phyloP scores from a whole-genome alignment of 23 tunicate species.

The Ascidia mentula region DNA sequence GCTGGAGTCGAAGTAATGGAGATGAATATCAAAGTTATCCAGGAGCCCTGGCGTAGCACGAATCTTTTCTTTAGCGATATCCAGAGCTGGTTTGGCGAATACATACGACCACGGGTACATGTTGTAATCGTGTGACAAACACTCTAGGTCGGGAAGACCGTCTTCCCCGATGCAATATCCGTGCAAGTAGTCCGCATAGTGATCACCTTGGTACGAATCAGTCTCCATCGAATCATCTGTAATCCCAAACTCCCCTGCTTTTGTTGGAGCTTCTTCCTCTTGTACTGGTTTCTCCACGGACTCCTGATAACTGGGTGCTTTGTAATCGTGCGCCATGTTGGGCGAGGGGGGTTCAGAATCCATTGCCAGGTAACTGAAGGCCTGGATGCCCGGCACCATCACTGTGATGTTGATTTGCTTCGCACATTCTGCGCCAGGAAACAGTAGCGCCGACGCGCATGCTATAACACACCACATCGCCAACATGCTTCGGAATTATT shows the following conservation, averaged over 20 bases:
- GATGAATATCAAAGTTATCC: slow-evolving; percentile 40
- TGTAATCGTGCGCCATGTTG: background rate
- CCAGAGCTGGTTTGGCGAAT: slow-evolving; percentile 74
- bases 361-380: slow-evolving; percentile 14
- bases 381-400: slow-evolving; percentile 69
- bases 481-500: too few species aligned
- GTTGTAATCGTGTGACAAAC: slow-evolving; percentile 22
- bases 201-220: background rate
- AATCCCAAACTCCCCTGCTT: background rate
- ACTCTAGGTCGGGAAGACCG: slow-evolving; percentile 22
- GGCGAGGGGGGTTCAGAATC: background rate
- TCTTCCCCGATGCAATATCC: slow-evolving; percentile 24
- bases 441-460: background rate
- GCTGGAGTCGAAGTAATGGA: slow-evolving; percentile 59
- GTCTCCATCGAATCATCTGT: background rate
- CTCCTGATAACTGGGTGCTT: background rate
- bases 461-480: background rate
- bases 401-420: slow-evolving; percentile 55
- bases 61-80: slow-evolving; percentile 55
- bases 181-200: background rate
- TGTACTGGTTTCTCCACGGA: background rate
- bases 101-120: slow-evolving; percentile 87
- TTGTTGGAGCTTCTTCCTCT: background rate
- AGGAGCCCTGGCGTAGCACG: slow-evolving; percentile 25
- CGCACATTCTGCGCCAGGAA: background rate